These are phyloP conservation scores for Ellobium chinense DNA, from an alignment of 2,888 invertebrate species.

Conservation along the genomic window DNA sequence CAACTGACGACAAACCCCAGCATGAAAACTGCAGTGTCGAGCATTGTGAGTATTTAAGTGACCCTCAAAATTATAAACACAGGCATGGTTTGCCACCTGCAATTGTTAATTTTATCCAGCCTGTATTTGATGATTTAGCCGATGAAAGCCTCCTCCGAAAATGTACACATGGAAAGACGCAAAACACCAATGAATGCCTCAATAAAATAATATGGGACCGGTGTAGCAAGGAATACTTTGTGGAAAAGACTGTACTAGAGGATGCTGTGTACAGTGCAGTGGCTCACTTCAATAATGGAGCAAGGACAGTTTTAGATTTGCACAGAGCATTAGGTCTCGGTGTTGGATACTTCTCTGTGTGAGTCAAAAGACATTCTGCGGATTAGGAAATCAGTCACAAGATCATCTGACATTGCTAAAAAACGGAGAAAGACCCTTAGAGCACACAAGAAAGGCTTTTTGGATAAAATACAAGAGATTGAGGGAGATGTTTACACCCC, in stretches of 20 bases:
- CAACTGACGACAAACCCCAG: neutral
- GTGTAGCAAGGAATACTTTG: neutral
- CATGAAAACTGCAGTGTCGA: too few species aligned
- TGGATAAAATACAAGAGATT: neutral
- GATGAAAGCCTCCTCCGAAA: neutral
- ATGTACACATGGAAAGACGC: slow-evolving; percentile 1
- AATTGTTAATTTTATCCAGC: neutral
- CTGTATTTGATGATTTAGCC: neutral
- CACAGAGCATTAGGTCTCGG: neutral
- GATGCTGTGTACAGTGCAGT: neutral
- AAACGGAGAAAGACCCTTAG: neutral
- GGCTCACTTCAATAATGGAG: neutral
- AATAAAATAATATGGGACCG: slow-evolving; percentile 1
- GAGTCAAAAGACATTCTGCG: neutral
- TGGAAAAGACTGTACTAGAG: neutral
- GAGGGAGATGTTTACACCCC: neutral
- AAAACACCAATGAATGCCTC: neutral
- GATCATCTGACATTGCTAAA: neutral
- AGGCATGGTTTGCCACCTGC: neutral
- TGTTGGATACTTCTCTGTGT: too few species aligned
- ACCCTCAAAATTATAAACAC: neutral
- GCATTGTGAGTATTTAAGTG: neutral
- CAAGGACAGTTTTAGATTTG: neutral
- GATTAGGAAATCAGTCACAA: neutral
- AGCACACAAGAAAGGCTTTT: slow-evolving; percentile 1